Percentiles rank a stretch among this genome's conserved stretches.
Evolutionary conservation across 2,888 invertebrate species (phyloP).

Genomic region (Patella depressa): DNA sequence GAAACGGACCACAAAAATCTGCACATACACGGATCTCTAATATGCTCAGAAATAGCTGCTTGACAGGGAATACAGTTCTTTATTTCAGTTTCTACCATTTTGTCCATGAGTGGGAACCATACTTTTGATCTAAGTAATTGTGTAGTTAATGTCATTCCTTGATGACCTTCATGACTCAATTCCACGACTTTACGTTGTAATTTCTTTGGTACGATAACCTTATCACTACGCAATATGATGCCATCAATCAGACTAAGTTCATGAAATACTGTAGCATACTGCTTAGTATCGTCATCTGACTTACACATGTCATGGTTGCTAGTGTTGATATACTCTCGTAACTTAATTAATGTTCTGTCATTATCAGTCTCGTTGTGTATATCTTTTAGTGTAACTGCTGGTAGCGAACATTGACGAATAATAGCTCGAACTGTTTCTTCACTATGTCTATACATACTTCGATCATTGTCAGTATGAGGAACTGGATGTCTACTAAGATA

Average conservation of each 20-base stretch:
- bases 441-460: conserved; percentile 16
- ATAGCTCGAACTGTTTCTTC: conserved; percentile 35
- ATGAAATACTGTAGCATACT: conserved; percentile 25
- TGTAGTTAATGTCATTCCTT: conserved; percentile 46
- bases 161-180: conserved; percentile 45
- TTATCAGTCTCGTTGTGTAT: conserved; percentile 20
- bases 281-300: background rate
- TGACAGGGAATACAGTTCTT: conserved; percentile 40
- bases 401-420: conserved; percentile 10
- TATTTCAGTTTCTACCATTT: conserved; percentile 24
- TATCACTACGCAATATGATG: conserved; percentile 28
- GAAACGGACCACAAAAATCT: conserved; percentile 36
- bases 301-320: background rate
- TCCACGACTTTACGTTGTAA: conserved; percentile 36
- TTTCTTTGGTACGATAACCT: conserved; percentile 37
- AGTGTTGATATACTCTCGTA: background rate
- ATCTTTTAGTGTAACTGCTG: background rate
- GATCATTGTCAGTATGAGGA: conserved; percentile 15
- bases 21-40: conserved; percentile 29
- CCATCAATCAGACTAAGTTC: conserved; percentile 25
- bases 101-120: conserved; percentile 47
- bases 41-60: conserved; percentile 24
- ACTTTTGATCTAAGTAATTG: conserved; percentile 43
- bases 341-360: conserved; percentile 20
- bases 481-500: conserved; percentile 43